Conservation (phyloP, 2,888 invertebrate genomes). For the Pharmacophagus antenor region DNA sequence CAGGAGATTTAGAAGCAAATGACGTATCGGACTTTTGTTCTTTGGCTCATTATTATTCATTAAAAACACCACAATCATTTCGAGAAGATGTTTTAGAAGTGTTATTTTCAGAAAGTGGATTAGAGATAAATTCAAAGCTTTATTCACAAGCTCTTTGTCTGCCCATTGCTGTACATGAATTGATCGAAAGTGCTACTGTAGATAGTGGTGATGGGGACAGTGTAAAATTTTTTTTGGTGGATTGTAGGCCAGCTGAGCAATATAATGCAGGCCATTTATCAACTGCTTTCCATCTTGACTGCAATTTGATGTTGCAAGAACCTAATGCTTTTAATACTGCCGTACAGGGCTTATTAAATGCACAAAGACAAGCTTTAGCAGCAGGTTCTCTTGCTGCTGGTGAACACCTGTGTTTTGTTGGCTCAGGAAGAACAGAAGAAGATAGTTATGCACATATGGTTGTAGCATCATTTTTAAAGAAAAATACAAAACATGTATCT, state of each 20-base stretch:
- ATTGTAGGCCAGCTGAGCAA: constrained; percentile 97
- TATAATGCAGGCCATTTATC: constrained; percentile 98
- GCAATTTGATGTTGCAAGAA: constrained; percentile 97
- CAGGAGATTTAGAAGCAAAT: constrained; percentile 92
- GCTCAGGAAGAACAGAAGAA: constrained; percentile 95
- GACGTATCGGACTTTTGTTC: constrained; percentile 98
- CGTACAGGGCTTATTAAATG: constrained; percentile 93
- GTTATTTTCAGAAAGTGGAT: constrained; percentile 79
- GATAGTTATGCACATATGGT: constrained; percentile 99
- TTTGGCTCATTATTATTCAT: constrained; percentile 96
- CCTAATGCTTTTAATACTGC: constrained; percentile 96
- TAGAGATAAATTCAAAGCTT: constrained; percentile 82
- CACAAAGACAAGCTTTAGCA: constrained; percentile 92
- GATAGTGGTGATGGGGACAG: constrained; percentile 83
- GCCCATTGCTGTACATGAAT: constrained; percentile 96
- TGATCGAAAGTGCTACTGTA: constrained; percentile 90
- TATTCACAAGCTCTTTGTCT: constrained; percentile 94
- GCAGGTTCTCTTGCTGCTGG: constrained; percentile 93
- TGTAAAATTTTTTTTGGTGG: constrained; percentile 96
- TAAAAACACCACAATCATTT: constrained; percentile 96
- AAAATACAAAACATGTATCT: constrained; percentile 95
- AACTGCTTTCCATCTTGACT: constrained; percentile 98
- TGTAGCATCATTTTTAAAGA: constrained; percentile 97
- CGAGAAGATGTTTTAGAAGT: constrained; percentile 89
- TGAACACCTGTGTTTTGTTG: constrained; percentile 94